Conservation (phyloP, 2,797 vertebrate species). For the Myotis planiceps region DNA sequence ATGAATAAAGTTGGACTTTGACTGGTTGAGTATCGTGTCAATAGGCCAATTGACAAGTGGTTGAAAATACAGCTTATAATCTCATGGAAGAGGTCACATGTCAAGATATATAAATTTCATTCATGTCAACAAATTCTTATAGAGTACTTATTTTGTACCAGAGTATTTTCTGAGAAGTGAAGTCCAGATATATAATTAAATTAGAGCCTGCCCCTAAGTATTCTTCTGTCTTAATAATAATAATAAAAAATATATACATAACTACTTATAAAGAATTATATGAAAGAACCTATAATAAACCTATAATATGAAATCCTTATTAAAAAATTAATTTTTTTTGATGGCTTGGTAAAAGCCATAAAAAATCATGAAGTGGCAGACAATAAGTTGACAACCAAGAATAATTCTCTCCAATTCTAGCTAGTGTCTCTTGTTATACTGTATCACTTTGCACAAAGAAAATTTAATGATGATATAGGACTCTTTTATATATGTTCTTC, state of each 20-base stretch:
- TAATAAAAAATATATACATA: not conserved
- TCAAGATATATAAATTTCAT: not conserved
- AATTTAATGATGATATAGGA: not conserved
- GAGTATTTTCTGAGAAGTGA: not conserved
- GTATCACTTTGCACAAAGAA: not conserved
- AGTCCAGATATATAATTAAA: not conserved
- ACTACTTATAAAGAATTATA: not conserved
- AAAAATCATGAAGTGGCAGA: not conserved
- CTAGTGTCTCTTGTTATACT: not conserved
- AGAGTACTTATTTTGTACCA: not conserved
- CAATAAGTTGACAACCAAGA: not conserved
- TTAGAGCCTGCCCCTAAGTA: not conserved
- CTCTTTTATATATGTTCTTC: not conserved
- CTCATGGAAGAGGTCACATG: not conserved
- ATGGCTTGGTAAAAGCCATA: not conserved
- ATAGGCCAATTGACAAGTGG: not conserved
- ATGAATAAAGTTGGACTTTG: not conserved
- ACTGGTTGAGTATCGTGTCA: not conserved
- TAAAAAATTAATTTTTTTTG: not conserved
- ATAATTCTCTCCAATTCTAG: not conserved
- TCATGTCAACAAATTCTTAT: not conserved
- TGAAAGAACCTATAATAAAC: not conserved
- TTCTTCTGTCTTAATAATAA: not conserved
- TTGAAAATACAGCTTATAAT: not conserved
- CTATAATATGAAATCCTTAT: too few relatives aligned